A percentile compares a stretch with the other conserved stretches of the same genome.
Conservation (phyloP, 2,797 vertebrate species). For the Diplodus puntazzo region DNA sequence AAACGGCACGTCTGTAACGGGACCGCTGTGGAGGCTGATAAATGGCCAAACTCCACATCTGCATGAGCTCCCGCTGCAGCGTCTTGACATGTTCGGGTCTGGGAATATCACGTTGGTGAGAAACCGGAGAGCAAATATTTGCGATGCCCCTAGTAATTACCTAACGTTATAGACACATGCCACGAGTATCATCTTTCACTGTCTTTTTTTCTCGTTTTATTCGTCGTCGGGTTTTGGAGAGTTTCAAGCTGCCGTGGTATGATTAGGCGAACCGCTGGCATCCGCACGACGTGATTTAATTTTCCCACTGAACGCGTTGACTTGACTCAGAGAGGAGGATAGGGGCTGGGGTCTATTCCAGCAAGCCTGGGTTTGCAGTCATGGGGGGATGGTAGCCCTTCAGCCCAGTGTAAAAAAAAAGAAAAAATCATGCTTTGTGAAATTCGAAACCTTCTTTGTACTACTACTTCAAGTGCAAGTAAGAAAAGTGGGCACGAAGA, state of each 20-base stretch:
- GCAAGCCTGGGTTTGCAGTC: conserved; percentile 77
- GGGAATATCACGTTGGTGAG: conserved; percentile 60
- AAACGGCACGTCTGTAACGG: not conserved
- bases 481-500: conserved; percentile 58
- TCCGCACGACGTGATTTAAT: conserved; percentile 61
- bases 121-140: conserved; percentile 63
- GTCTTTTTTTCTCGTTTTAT: not conserved
- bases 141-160: conserved; percentile 10
- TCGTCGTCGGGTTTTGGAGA: not conserved
- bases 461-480: conserved; percentile 68
- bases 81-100: conserved; percentile 59
- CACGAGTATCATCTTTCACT: not conserved
- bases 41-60: conserved; percentile 67
- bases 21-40: conserved; percentile 5
- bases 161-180: not conserved
- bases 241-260: conserved; percentile 24
- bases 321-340: conserved; percentile 53
- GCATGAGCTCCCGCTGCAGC: conserved; percentile 63
- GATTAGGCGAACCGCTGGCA: conserved; percentile 37
- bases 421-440: conserved; percentile 80
- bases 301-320: conserved; percentile 62
- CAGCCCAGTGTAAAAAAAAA: conserved; percentile 52
- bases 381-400: conserved; percentile 80
- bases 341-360: conserved; percentile 77
- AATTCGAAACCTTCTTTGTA: conserved; percentile 84